Conservation (phyloP, 2,113 vertebrate species). For the Tamias sibiricus region DNA sequence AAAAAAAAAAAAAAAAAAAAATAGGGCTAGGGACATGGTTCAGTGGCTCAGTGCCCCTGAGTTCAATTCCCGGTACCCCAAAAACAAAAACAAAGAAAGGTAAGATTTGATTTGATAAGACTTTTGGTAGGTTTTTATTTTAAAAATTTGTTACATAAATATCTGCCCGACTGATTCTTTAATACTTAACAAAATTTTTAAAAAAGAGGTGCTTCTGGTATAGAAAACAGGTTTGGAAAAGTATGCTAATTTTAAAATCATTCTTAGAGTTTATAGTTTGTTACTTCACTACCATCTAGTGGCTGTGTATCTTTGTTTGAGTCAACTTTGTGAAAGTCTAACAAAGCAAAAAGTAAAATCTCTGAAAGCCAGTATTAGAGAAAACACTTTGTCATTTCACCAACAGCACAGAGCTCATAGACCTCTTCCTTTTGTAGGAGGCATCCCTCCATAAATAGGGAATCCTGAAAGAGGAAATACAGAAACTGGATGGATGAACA, state of each 20-base stretch:
- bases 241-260: neutral
- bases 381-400: neutral
- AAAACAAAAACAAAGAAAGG: no score
- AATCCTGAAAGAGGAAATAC: neutral
- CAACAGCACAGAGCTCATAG: neutral
- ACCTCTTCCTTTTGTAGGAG: neutral
- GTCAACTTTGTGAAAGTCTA: neutral
- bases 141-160: constrained; percentile 24
- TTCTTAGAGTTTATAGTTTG: neutral
- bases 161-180: neutral
- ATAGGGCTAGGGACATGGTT: no score
- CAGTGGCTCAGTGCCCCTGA: no score
- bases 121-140: constrained; percentile 25
- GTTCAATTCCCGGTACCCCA: no score
- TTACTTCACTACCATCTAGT: neutral
- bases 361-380: neutral
- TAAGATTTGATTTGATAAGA: neutral
- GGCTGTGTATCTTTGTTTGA: neutral
- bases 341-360: neutral
- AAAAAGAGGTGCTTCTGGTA: neutral
- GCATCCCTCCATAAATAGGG: neutral
- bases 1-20: no score
- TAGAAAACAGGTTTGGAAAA: constrained; percentile 23
- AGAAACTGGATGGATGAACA: neutral
- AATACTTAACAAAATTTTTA: constrained; percentile 6